These are phyloP conservation scores for Aix galericulata DNA, from an alignment of 2,113 vertebrate species.

Conservation along the genomic window DNA sequence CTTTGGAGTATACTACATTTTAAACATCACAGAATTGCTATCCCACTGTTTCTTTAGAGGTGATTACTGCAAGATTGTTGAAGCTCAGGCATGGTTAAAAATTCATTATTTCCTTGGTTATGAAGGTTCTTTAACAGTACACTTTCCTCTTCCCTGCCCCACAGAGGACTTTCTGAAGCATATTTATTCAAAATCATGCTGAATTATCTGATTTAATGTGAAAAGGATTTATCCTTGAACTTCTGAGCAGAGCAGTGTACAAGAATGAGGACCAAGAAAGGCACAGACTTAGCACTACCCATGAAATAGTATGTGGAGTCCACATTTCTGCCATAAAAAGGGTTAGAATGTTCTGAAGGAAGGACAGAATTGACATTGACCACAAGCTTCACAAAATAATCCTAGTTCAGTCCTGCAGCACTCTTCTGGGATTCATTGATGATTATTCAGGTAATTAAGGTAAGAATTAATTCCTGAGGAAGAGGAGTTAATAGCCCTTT, in stretches of 20 bases:
- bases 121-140: neutral
- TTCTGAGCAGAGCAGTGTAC: neutral
- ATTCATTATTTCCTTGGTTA: neutral
- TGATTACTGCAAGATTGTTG: neutral
- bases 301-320: neutral
- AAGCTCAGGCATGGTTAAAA: neutral
- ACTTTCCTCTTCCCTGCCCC: accelerated
- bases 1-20: neutral
- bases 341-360: neutral
- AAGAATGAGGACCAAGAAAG: neutral
- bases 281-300: neutral
- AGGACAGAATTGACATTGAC: neutral
- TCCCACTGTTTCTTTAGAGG: neutral
- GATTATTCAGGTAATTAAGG: neutral
- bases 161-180: neutral
- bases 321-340: neutral
- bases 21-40: neutral
- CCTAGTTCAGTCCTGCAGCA: neutral
- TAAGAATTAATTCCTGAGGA: neutral
- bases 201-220: neutral
- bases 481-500: neutral
- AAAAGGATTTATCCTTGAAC: neutral
- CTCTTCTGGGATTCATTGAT: neutral
- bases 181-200: neutral
- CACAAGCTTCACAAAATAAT: neutral